Evolutionary conservation across 2,888 invertebrate genomes (phyloP), one percentile per base, ranked within the genome.

Genomic region (Heliconius charithonia): DNA sequence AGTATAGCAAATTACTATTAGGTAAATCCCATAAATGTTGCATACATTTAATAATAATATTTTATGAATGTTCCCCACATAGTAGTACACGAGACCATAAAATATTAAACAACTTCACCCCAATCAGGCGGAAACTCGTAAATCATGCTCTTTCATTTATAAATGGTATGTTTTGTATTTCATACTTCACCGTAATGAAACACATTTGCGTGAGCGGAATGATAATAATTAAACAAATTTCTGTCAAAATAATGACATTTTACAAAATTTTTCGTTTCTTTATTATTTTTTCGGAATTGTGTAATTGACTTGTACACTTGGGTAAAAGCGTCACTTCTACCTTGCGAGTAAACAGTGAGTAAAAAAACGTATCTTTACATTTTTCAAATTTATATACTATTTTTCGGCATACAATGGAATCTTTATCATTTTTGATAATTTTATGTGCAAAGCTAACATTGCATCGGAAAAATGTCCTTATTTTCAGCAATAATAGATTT

Each of bases 71-170:
- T 37, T 37, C 37, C 10, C 37, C 1, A 29, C 29, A 71, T 56
- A 51, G n/a, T 56, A 56, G n/a, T 32, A 56, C 29, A 13, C 29
- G 56, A 56, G 25, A 56, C 71, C 71, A 71, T 71, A 56, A 71
- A 71, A 71, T 71, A 71, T 71, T 71, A 32, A 71, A 27, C 56
- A 71, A 56, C 71, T 76, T 37, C 56, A 67, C 75, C 59, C 51
- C 67, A 76, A 69, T 76, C 67, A 56, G 67, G 59, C 67, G 75
- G 37, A 76, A 67, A 69, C 25, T 67, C 75, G 69, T 76, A 69
- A 76, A 76, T 76, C 75, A 76, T 59, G 59, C 59, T 27, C 37
- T 69, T 67, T 69, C 75, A 76, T 75, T 75, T 67, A 66, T 75
- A 69, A 75, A 59, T 37, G 66, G 37, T 59, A 66, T 69, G 51